Conservation (phyloP, 2,888 invertebrate species). For the Noctua comes region DNA sequence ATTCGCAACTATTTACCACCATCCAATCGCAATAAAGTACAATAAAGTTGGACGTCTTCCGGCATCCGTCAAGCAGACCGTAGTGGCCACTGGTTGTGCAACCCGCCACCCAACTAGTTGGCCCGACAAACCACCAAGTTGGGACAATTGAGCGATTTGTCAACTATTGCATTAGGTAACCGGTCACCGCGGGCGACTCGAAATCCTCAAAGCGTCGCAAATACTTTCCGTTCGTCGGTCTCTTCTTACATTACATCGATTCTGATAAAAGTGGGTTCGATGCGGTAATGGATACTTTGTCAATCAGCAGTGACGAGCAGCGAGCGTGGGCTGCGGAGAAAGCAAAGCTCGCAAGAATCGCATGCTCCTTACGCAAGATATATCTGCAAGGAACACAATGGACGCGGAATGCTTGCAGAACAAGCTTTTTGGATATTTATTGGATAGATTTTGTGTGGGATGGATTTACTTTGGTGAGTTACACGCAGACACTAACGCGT, state of each 20-base stretch:
- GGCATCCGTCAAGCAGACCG: slow-evolving; percentile 84
- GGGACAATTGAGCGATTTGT: slow-evolving; percentile 90
- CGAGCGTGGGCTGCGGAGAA: slow-evolving; percentile 83
- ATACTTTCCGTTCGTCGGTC: slow-evolving; percentile 74
- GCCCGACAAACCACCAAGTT: slow-evolving; percentile 77
- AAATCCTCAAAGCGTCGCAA: slow-evolving; percentile 73
- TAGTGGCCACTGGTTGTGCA: slow-evolving; percentile 81
- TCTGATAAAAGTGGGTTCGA: slow-evolving; percentile 76
- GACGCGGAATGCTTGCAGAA: slow-evolving; percentile 87
- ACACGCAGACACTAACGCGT: slow-evolving; percentile 75
- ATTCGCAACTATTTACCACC: slow-evolving; percentile 79
- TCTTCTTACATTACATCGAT: slow-evolving; percentile 77
- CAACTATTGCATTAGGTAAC: slow-evolving; percentile 86
- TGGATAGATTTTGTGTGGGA: slow-evolving; percentile 89
- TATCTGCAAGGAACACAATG: slow-evolving; percentile 88
- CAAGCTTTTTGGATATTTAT: slow-evolving; percentile 90
- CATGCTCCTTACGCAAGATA: slow-evolving; percentile 88
- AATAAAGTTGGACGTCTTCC: slow-evolving; percentile 86
- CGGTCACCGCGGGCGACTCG: slow-evolving; percentile 79
- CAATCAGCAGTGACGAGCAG: slow-evolving; percentile 81
- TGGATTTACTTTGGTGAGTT: slow-evolving; percentile 83
- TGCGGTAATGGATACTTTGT: slow-evolving; percentile 84
- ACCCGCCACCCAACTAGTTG: slow-evolving; percentile 85
- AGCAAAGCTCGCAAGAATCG: slow-evolving; percentile 80
- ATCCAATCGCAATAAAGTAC: slow-evolving; percentile 85